Evolutionary conservation across 1,140 invertebrate genomes (phyloP).

Genomic region (Marisa cornuarietis): DNA sequence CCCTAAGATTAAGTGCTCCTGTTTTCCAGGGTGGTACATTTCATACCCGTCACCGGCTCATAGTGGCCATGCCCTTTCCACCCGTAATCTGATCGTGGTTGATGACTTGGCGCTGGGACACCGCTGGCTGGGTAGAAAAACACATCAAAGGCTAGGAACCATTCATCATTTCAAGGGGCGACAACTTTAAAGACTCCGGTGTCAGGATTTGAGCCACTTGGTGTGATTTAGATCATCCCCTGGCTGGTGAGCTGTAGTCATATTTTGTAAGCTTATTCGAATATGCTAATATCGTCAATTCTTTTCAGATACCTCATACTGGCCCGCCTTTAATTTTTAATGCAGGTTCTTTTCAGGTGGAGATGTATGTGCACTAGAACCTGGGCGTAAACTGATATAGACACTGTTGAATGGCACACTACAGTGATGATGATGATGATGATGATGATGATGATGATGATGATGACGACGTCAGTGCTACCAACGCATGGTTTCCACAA

Average conservation of each 20-base stretch:
- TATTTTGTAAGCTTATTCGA: too few relatives aligned
- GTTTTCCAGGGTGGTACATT: not conserved
- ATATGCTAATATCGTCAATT: too few relatives aligned
- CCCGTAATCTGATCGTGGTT: conserved; percentile 1
- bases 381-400: too few relatives aligned
- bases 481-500: too few relatives aligned
- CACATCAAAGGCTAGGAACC: conserved; percentile 9
- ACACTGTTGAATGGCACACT: too few relatives aligned
- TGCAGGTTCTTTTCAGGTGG: too few relatives aligned
- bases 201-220: not conserved
- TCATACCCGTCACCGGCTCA: not conserved
- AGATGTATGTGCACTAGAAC: too few relatives aligned
- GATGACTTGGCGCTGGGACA: not conserved
- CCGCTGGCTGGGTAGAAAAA: conserved; percentile 2
- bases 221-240: conserved; percentile 1
- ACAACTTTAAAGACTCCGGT: not conserved
- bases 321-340: too few relatives aligned
- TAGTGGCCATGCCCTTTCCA: not conserved
- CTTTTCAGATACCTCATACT: too few relatives aligned
- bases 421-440: not conserved
- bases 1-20: not conserved
- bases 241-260: too few relatives aligned
- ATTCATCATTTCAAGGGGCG: conserved; percentile 12
- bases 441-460: not conserved
- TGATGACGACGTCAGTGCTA: not conserved